phyloP scores from a whole-genome alignment of 2,113 vertebrate species.

The Proterorhinus semilunaris region DNA sequence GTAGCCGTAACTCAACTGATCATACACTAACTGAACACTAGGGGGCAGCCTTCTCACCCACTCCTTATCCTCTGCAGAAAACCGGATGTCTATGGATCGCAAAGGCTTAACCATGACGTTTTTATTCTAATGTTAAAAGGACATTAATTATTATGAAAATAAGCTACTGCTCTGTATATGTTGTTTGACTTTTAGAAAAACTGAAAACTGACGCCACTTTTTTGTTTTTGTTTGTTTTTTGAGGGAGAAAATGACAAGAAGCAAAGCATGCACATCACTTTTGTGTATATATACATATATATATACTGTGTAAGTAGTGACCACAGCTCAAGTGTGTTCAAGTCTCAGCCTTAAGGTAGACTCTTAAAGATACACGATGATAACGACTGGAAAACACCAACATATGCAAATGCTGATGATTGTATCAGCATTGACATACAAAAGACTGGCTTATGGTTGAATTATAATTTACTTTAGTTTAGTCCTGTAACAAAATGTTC shows the following conservation, averaged over 20 bases:
- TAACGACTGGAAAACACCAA: constrained; percentile 32
- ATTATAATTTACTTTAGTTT: background rate
- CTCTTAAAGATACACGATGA: constrained; percentile 23
- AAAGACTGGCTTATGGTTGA: background rate
- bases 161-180: constrained; percentile 38
- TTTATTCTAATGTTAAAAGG: constrained; percentile 12
- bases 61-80: background rate
- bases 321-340: constrained; percentile 25
- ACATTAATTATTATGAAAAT: constrained; percentile 31
- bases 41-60: constrained; percentile 12
- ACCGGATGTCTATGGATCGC: background rate
- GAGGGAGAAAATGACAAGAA: constrained; percentile 42
- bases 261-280: constrained; percentile 64
- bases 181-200: constrained; percentile 56
- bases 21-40: constrained; percentile 24
- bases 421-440: background rate
- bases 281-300: constrained; percentile 39
- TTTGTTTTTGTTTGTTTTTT: constrained; percentile 30
- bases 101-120: constrained; percentile 7
- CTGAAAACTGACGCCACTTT: constrained; percentile 72
- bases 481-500: no score
- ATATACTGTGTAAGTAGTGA: constrained; percentile 53
- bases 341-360: constrained; percentile 34
- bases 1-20: constrained; percentile 18
- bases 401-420: constrained; percentile 15